These are phyloP conservation scores for Octomys mimax DNA, from an alignment of 2,797 vertebrate genomes.

Conservation along the genomic window DNA sequence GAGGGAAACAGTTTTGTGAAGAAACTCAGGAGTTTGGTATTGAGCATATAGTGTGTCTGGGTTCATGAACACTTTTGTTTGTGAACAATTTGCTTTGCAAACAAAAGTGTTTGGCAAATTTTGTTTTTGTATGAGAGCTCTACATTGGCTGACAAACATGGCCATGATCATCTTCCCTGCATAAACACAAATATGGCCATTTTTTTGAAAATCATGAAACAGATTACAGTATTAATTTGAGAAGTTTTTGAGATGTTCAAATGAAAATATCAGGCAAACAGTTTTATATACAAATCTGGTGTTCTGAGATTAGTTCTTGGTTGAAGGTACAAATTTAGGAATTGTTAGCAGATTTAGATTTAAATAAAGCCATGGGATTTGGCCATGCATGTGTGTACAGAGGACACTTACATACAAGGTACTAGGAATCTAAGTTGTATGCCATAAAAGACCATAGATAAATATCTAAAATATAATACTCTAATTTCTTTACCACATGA, in stretches of 20 bases:
- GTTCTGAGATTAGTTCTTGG: not conserved
- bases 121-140: not conserved
- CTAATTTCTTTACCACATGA: not conserved
- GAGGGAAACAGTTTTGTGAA: slow-evolving; percentile 37
- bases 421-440: not conserved
- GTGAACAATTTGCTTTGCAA: not conserved
- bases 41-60: not conserved
- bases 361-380: slow-evolving; percentile 16
- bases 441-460: not conserved
- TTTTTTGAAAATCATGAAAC: not conserved
- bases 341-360: slow-evolving; percentile 44
- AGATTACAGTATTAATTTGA: not conserved
- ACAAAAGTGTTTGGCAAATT: not conserved
- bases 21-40: not conserved
- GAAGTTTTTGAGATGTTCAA: not conserved
- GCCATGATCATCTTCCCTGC: not conserved
- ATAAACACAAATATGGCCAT: not conserved
- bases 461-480: not conserved
- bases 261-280: not conserved
- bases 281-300: not conserved
- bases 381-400: too few relatives aligned
- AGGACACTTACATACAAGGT: not conserved
- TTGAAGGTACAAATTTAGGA: slow-evolving; percentile 25
- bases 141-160: not conserved
- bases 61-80: not conserved